Base-by-base conservation (phyloP, 1,140 invertebrate species). In the Amyelois transitella region DNA sequence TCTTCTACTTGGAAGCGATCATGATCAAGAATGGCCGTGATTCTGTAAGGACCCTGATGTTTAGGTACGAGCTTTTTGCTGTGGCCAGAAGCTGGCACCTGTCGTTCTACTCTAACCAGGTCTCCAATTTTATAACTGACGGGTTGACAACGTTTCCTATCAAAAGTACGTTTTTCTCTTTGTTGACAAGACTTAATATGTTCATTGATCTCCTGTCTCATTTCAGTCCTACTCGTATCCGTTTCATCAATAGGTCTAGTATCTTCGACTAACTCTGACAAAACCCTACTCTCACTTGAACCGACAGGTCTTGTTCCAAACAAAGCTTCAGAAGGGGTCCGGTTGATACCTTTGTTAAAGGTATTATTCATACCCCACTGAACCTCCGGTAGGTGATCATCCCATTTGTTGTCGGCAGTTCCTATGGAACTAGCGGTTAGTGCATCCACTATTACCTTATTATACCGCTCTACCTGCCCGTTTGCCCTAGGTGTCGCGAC, bases 61-160 rank as follows among this genome's bases (percentile, higher is more conserved):
- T 62, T 54, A 0, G 69, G 69, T n/a, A 70, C 25, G 2, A 72
- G 49, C 28, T 72, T 72, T 1, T 32, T 55, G 25, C 68, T 70
- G 17, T 55, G 24, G 5, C 64, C 59, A 50, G 38, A 58, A 62
- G 7, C 49, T 32, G n/a, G 51, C 43, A 38, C 22, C 32, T 6
- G 54, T n/a, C n/a, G 43, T 48, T 66, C 64, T 17, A 44, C 18
- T 0, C 62, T 56, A 1, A 60, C 45, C 62, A 63, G 55, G 55
- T 64, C 54, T 1, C 52, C 58, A 10, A 21, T 28, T n/a, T 56
- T 18, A 45, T 64, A 56, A n/a, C 6, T 18, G n/a, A 17, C 43
- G 49, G 17, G 62, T n/a, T n/a, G 43, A 48, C 51, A 20, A 24
- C 18, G 18, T 14, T 54, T 14, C 0, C 21, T 19, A 21, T 53